A percentile compares a stretch with the other conserved stretches of the same genome.
Conservation (phyloP, 2,797 vertebrate species). For the Pangasius sanitwongsei region DNA sequence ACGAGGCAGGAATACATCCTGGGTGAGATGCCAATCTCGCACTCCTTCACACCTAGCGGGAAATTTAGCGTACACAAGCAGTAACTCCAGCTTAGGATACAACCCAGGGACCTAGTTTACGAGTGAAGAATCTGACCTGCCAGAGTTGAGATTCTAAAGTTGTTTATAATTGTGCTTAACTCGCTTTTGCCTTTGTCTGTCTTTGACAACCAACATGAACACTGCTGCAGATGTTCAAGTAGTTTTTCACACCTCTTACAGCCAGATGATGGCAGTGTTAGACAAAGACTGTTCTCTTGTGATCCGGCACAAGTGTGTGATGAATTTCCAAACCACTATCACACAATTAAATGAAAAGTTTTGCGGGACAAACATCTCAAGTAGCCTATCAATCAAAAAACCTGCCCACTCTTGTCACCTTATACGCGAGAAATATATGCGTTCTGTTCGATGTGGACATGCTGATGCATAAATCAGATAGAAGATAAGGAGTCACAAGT, state of each 20-base stretch:
- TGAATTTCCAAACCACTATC: background rate
- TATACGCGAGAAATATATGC: background rate
- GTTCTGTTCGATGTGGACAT: background rate
- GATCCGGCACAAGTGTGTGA: background rate
- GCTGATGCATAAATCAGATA: background rate
- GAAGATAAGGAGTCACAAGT: background rate
- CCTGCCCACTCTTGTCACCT: background rate
- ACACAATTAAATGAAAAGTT: background rate
- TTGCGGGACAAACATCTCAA: background rate
- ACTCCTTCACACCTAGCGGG: too few species aligned
- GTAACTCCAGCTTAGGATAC: background rate
- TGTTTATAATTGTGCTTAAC: too few species aligned
- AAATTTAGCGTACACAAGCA: background rate
- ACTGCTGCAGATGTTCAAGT: background rate
- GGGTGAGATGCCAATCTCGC: background rate
- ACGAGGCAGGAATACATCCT: background rate
- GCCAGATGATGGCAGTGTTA: constrained; percentile 36
- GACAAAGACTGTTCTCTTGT: background rate
- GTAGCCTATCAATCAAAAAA: background rate
- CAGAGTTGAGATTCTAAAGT: too few species aligned
- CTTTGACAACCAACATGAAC: background rate
- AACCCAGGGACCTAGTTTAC: background rate
- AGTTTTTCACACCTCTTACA: background rate
- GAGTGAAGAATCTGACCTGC: background rate
- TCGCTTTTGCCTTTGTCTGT: background rate